These are phyloP conservation scores for Mastigias papua DNA, from an alignment of 30 jellyfish, hydroid and myxozoan genomes.

Conservation along the genomic window DNA sequence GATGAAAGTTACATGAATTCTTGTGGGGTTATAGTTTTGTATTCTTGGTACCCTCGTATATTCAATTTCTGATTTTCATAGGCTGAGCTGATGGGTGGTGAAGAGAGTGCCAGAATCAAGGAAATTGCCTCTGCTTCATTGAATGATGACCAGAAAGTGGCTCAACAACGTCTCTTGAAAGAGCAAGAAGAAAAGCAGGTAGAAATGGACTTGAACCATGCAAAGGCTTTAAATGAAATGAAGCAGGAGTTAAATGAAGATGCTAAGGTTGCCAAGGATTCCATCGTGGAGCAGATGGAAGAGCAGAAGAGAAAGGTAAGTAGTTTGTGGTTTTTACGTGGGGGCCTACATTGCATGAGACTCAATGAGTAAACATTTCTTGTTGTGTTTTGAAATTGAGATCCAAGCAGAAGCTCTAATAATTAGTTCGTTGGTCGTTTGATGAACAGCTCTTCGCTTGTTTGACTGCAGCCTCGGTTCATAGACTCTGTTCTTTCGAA, in stretches of 20 bases:
- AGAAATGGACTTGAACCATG: constrained; percentile 67
- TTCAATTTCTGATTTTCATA: not conserved
- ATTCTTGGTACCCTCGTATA: not conserved
- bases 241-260: constrained; percentile 74
- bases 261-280: constrained; percentile 59
- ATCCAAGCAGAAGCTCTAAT: too few species aligned
- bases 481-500: too few species aligned
- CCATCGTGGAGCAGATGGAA: constrained; percentile 76
- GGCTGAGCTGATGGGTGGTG: constrained; percentile 83
- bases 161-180: constrained; percentile 52
- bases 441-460: too few species aligned
- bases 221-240: constrained; percentile 58
- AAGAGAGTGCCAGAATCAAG: constrained; percentile 51
- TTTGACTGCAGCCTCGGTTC: too few species aligned
- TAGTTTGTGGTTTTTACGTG: not conserved
- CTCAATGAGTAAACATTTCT: too few species aligned
- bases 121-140: constrained; percentile 48
- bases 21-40: too few species aligned
- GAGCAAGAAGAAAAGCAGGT: constrained; percentile 82
- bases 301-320: constrained; percentile 85
- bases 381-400: too few species aligned
- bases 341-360: not conserved
- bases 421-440: too few species aligned
- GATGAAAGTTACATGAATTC: too few species aligned
- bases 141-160: constrained; percentile 63